Evolutionary conservation across 1,140 invertebrate genomes (phyloP).

Genomic region (Pseudomyrmex gracilis): DNA sequence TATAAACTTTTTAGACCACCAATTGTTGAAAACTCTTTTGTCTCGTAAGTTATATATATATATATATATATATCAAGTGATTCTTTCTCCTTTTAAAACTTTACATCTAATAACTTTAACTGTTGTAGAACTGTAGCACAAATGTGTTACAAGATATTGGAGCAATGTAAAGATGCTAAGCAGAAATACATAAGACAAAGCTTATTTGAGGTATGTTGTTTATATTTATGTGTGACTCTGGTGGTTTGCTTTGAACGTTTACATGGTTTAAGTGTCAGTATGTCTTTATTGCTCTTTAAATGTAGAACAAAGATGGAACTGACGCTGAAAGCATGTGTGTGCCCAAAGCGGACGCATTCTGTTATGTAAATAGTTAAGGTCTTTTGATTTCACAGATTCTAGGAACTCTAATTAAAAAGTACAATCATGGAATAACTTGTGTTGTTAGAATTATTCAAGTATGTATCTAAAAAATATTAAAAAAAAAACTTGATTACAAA

Average conservation of each 20-base stretch:
- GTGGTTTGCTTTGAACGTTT: too few species aligned
- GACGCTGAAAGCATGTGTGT: too few species aligned
- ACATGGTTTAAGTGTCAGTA: too few species aligned
- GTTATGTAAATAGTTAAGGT: too few species aligned
- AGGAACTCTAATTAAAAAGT: slow-evolving; percentile 92
- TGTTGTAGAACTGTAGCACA: slow-evolving; percentile 88
- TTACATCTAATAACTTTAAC: neutral
- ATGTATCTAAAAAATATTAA: slow-evolving; percentile 33
- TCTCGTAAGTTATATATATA: slow-evolving; percentile 90
- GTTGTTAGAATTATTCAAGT: slow-evolving; percentile 89
- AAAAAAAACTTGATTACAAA: slow-evolving; percentile 34
- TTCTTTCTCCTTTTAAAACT: too few species aligned
- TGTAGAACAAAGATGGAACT: too few species aligned
- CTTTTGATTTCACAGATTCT: slow-evolving; percentile 87
- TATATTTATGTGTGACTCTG: neutral
- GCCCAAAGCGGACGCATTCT: too few species aligned
- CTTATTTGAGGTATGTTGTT: slow-evolving; percentile 84
- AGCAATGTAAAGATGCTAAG: slow-evolving; percentile 87
- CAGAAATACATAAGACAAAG: slow-evolving; percentile 89
- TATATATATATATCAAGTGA: too few species aligned
- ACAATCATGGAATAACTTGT: slow-evolving; percentile 91
- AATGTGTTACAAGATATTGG: slow-evolving; percentile 91
- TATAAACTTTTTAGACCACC: slow-evolving; percentile 93
- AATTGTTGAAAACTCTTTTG: slow-evolving; percentile 93
- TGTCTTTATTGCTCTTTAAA: too few species aligned